A percentile compares a stretch with the other conserved stretches of the same genome.
phyloP scores from a whole-genome alignment of 2,888 invertebrate species.

The Endomychus coccineus region DNA sequence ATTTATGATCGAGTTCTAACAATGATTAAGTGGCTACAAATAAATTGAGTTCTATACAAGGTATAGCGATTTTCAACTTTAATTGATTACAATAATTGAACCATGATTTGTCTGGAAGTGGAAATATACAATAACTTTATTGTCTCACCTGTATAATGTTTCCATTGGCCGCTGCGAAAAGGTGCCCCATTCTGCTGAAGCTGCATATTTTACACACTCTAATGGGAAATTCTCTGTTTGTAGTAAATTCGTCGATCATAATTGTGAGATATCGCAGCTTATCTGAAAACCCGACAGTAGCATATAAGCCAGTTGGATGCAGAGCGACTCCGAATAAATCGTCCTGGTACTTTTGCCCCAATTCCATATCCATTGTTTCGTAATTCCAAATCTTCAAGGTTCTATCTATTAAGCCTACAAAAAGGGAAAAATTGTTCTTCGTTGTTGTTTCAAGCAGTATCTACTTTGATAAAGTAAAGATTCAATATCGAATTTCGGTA shows the following conservation, averaged over 20 bases:
- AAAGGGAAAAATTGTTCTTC: background rate
- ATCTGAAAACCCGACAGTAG: constrained; percentile 84
- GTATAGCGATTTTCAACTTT: too few species aligned
- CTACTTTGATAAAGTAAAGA: too few species aligned
- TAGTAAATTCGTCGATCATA: constrained; percentile 74
- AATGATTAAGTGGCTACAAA: too few species aligned
- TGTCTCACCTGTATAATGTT: constrained; percentile 74
- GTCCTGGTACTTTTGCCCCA: constrained; percentile 65
- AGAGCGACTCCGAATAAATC: constrained; percentile 72
- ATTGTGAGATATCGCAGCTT: constrained; percentile 83
- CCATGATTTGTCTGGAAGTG: too few species aligned
- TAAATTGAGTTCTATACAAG: too few species aligned
- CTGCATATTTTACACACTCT: constrained; percentile 67
- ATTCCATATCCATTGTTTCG: constrained; percentile 65
- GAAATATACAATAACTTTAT: too few species aligned
- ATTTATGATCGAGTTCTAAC: too few species aligned
- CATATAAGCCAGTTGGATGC: constrained; percentile 74
- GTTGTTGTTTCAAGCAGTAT: too few species aligned
- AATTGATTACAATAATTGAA: too few species aligned
- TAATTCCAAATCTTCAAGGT: constrained; percentile 91
- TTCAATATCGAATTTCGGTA: too few species aligned
- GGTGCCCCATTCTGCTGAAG: constrained; percentile 80
- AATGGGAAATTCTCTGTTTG: constrained; percentile 56
- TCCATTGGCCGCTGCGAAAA: constrained; percentile 84
- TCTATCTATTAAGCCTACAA: constrained; percentile 63